Percentiles rank a stretch among this genome's conserved stretches.
Evolutionary conservation across 2,113 vertebrate species (phyloP).

Genomic region (Pholis gunnellus): DNA sequence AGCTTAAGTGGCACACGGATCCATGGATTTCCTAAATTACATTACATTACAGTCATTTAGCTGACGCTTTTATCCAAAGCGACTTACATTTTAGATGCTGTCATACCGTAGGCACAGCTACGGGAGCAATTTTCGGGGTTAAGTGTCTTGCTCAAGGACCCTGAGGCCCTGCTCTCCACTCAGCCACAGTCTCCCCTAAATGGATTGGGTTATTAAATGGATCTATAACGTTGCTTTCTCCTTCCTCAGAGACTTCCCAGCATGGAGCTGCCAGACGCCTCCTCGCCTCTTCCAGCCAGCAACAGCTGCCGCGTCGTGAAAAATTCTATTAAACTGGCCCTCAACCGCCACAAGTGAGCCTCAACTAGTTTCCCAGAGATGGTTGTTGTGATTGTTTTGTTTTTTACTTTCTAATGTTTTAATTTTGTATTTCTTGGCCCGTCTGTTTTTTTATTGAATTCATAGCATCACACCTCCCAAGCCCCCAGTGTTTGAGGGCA

Average conservation of each 20-base stretch:
- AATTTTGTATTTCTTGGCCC: not conserved
- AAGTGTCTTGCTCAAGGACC: too few relatives aligned
- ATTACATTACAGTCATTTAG: too few relatives aligned
- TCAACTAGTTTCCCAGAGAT: not conserved
- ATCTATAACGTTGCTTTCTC: slow-evolving; percentile 7
- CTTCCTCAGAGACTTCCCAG: slow-evolving; percentile 91
- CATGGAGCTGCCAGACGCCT: slow-evolving; percentile 96
- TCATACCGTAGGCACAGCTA: too few relatives aligned
- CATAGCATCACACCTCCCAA: slow-evolving; percentile 81
- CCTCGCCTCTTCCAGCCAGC: slow-evolving; percentile 93
- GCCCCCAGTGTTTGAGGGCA: slow-evolving; percentile 75
- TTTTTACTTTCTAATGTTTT: not conserved
- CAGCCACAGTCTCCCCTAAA: too few relatives aligned
- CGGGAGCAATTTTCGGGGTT: too few relatives aligned
- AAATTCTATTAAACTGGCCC: slow-evolving; percentile 96
- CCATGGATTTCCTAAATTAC: not conserved
- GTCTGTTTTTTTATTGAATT: not conserved
- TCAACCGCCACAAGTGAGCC: slow-evolving; percentile 89
- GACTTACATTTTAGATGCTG: too few relatives aligned
- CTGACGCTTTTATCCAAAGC: too few relatives aligned
- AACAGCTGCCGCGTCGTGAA: slow-evolving; percentile 92
- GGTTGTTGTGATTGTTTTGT: not conserved
- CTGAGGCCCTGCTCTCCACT: too few relatives aligned
- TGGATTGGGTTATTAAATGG: too few relatives aligned
- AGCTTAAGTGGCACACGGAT: not conserved